Conservation (phyloP, 2,113 vertebrate species). For the Sturnira hondurensis region DNA sequence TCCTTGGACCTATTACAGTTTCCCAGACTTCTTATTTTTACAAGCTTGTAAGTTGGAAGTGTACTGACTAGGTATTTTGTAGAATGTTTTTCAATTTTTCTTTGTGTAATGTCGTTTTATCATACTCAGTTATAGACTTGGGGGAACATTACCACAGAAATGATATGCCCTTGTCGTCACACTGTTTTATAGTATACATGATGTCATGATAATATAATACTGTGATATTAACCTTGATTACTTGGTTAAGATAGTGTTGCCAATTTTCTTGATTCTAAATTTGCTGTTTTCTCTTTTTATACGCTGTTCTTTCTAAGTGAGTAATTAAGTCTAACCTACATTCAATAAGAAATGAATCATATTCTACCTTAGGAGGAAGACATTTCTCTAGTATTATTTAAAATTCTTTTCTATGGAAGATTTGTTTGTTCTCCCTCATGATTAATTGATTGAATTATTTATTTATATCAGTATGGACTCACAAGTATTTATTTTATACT, state of each 20-base stretch:
- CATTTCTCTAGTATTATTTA: not conserved
- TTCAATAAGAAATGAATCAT: not conserved
- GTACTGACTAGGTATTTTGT: not conserved
- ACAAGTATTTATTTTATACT: not conserved
- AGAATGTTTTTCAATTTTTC: not conserved
- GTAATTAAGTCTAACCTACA: not conserved
- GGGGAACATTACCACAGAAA: not conserved
- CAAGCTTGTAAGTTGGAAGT: not conserved
- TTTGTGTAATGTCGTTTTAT: not conserved
- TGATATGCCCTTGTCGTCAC: not conserved
- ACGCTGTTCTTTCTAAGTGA: not conserved
- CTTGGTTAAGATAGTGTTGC: not conserved
- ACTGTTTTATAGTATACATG: not conserved
- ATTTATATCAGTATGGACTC: not conserved
- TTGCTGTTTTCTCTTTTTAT: not conserved
- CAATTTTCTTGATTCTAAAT: not conserved
- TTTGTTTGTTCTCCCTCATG: not conserved
- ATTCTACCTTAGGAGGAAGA: not conserved
- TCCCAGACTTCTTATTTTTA: not conserved
- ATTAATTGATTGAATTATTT: not conserved
- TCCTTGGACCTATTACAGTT: not conserved
- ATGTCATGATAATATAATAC: not conserved
- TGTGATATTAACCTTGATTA: not conserved
- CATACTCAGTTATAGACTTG: not conserved
- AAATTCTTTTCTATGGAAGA: not conserved